Conservation (phyloP, 2,888 invertebrate species). For the Candidula unifasciata region DNA sequence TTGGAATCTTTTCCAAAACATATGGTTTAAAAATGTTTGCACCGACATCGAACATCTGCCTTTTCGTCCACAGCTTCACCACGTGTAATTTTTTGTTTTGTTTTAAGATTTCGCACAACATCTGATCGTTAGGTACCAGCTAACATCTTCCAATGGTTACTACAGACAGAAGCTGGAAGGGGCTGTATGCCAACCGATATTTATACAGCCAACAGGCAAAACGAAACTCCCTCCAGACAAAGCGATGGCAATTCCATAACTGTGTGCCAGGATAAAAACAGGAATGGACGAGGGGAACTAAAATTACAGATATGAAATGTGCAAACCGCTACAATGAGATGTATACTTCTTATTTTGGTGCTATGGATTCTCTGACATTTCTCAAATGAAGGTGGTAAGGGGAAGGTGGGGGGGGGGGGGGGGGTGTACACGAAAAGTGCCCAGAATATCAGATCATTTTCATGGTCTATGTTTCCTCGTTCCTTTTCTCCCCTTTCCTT, state of each 20-base stretch:
- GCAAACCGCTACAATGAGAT: not conserved
- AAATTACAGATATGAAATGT: slow-evolving; percentile 3
- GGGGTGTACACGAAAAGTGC: too few relatives aligned
- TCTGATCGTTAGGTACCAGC: not conserved
- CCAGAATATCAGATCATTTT: too few relatives aligned
- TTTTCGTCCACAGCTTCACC: not conserved
- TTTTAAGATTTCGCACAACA: not conserved
- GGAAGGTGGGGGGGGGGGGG: too few relatives aligned
- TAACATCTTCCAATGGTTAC: not conserved
- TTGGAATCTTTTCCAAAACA: slow-evolving; percentile 4
- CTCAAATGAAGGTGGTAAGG: too few relatives aligned
- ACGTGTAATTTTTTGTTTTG: not conserved
- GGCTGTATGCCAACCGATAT: not conserved
- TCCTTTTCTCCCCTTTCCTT: too few relatives aligned
- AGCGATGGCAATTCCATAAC: not conserved
- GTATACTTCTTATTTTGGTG: not conserved
- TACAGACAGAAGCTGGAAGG: too few relatives aligned
- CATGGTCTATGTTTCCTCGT: too few relatives aligned
- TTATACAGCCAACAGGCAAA: not conserved
- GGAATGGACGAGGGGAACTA: not conserved
- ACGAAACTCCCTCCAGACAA: not conserved
- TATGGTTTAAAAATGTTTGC: slow-evolving; percentile 32
- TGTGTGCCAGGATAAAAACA: not conserved
- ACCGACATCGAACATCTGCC: slow-evolving; percentile 23
- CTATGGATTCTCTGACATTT: too few relatives aligned